Percentiles rank a stretch among this genome's conserved stretches.
Evolutionary conservation across 2,888 invertebrate species (phyloP).

Genomic region (Odontomyia ornata): DNA sequence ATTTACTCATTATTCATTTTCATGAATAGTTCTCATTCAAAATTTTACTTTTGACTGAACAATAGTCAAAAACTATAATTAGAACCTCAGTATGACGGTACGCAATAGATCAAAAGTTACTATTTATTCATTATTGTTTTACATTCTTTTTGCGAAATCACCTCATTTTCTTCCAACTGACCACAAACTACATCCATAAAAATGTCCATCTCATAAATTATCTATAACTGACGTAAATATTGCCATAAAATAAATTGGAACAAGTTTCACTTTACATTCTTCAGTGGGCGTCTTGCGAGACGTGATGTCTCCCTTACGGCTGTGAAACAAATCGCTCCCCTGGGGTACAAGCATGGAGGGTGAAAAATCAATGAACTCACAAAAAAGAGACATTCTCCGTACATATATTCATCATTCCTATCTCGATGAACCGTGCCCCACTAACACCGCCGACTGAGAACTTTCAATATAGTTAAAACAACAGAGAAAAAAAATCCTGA

Average conservation of each 20-base stretch:
- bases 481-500: conserved; percentile 17
- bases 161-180: background rate
- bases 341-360: conserved; percentile 14
- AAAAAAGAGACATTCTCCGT: conserved; percentile 17
- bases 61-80: too few species aligned
- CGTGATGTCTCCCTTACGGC: conserved; percentile 9
- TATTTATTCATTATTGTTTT: too few species aligned
- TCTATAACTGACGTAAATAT: conserved; percentile 41
- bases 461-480: conserved; percentile 35
- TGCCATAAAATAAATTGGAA: conserved; percentile 41
- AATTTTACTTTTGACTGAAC: too few species aligned
- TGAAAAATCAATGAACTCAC: conserved; percentile 42
- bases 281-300: background rate
- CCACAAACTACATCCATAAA: background rate
- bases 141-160: background rate
- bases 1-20: too few species aligned
- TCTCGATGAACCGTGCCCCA: background rate
- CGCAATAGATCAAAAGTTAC: too few species aligned
- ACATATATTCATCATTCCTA: conserved; percentile 23
- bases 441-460: background rate
- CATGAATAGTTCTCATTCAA: too few species aligned
- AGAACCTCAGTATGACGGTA: too few species aligned
- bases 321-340: conserved; percentile 38
- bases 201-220: conserved; percentile 37
- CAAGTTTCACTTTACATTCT: conserved; percentile 21